These are phyloP conservation scores for Oreochromis grahami DNA, from an alignment of 2,797 vertebrate genomes.

Conservation along the genomic window DNA sequence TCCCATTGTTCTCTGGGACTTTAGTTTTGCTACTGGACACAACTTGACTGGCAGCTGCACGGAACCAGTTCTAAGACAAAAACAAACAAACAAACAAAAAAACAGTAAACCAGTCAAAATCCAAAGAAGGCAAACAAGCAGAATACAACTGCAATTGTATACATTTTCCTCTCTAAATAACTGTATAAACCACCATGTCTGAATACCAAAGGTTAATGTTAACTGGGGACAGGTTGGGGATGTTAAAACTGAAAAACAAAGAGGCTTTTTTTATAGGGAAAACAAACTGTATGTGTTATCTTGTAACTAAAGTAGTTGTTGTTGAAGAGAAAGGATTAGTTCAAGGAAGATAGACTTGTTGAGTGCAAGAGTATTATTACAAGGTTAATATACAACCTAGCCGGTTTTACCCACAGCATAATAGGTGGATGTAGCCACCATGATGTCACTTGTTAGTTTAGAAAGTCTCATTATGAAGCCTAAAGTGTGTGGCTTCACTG, in stretches of 20 bases:
- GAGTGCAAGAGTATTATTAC: background rate
- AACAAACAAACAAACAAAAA: background rate
- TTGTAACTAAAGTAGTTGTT: background rate
- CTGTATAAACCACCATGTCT: background rate
- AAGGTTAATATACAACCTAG: background rate
- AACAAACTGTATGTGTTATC: background rate
- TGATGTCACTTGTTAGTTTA: background rate
- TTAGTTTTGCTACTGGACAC: constrained; percentile 79
- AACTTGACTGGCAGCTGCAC: constrained; percentile 82
- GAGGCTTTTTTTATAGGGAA: background rate
- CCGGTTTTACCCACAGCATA: background rate
- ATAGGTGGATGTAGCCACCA: background rate
- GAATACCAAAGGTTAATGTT: background rate
- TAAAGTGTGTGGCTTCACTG: background rate
- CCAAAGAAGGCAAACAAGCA: background rate
- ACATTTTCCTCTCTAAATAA: background rate
- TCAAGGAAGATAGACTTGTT: background rate
- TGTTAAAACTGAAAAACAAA: background rate
- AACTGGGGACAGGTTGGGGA: background rate
- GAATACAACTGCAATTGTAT: background rate
- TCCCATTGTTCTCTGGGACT: constrained; percentile 65
- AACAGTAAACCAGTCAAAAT: background rate
- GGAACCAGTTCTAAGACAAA: constrained; percentile 90
- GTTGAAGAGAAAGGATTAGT: background rate
- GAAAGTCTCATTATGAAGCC: background rate